Percentiles rank a stretch among this genome's conserved stretches.
Conservation (phyloP, 2,797 vertebrate species). For the Platyrinchus mystaceus region DNA sequence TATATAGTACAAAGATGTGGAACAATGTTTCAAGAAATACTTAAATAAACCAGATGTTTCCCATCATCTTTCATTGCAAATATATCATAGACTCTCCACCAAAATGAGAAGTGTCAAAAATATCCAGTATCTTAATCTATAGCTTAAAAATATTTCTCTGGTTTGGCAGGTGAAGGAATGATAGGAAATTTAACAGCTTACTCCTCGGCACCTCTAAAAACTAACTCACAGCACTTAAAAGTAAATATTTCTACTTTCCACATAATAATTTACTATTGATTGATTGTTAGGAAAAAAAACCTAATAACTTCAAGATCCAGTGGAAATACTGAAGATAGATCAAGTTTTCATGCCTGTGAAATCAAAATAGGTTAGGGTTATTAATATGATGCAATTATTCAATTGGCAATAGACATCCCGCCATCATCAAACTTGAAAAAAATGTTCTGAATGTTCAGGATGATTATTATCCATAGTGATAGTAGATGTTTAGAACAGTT, state of each 20-base stretch:
- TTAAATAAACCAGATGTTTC: background rate
- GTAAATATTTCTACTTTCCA: background rate
- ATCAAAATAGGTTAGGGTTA: conserved; percentile 1
- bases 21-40: background rate
- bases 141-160: background rate
- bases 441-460: background rate
- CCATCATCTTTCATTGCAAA: background rate
- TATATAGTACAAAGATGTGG: background rate
- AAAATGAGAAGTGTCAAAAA: background rate
- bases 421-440: background rate
- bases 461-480: background rate
- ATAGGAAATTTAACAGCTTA: background rate
- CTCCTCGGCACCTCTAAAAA: background rate
- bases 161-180: background rate
- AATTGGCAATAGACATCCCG: background rate
- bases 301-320: background rate
- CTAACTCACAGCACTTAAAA: background rate
- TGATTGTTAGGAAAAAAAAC: background rate
- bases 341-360: background rate
- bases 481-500: background rate
- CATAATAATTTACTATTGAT: background rate
- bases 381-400: background rate
- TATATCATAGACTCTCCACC: background rate
- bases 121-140: background rate
- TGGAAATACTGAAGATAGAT: background rate